A percentile compares a stretch with the other conserved stretches of the same genome.
phyloP scores from a whole-genome alignment of 2,797 vertebrate genomes.

The Avahi laniger region DNA sequence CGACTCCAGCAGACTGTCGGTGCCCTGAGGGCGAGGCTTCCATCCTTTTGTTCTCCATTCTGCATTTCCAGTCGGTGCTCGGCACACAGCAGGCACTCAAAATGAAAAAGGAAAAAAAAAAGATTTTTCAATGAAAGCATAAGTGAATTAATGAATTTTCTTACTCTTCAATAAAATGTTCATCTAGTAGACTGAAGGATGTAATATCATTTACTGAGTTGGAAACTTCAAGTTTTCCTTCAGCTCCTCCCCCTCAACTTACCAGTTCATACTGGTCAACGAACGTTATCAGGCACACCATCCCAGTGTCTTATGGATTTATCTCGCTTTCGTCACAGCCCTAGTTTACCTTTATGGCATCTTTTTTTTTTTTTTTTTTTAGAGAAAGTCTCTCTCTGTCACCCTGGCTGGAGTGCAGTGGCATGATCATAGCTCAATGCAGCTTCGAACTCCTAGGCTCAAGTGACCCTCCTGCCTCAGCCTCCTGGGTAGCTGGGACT shows the following conservation, averaged over 20 bases:
- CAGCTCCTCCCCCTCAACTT: not conserved
- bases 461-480: too few relatives aligned
- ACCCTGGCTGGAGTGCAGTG: too few relatives aligned
- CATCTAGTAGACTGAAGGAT: too few relatives aligned
- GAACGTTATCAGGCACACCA: not conserved
- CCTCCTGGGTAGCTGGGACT: too few relatives aligned
- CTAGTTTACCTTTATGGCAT: too few relatives aligned
- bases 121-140: not conserved
- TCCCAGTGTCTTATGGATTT: not conserved
- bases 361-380: too few relatives aligned
- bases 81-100: not conserved
- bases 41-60: not conserved
- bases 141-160: not conserved
- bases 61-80: not conserved
- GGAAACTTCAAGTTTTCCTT: accelerated
- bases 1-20: accelerated
- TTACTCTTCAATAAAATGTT: not conserved
- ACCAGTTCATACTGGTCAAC: accelerated
- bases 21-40: not conserved
- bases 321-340: not conserved
- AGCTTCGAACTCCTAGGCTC: too few relatives aligned
- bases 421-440: too few relatives aligned
- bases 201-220: accelerated
- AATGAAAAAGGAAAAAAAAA: not conserved
- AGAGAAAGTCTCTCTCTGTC: too few relatives aligned